A percentile compares a stretch with the other conserved stretches of the same genome.
Conservation (phyloP, 2,113 vertebrate species). For the Indicator maculatus region DNA sequence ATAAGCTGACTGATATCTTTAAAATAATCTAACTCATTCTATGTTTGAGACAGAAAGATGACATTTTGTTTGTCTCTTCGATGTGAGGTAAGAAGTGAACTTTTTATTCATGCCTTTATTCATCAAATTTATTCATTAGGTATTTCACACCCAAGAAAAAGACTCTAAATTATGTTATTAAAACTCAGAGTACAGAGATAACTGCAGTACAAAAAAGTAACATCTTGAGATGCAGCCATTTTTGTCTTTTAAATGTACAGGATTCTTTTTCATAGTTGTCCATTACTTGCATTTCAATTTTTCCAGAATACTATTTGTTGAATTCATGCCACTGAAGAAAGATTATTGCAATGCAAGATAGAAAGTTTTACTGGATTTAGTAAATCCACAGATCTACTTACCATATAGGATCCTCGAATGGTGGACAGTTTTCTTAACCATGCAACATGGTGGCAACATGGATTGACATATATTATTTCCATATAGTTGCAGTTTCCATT, state of each 20-base stretch:
- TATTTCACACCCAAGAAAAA: neutral
- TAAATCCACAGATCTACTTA: neutral
- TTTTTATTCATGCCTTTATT: neutral
- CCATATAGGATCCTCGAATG: neutral
- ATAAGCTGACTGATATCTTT: neutral
- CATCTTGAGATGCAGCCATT: rapidly evolving
- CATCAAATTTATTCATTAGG: neutral
- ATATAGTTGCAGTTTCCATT: neutral
- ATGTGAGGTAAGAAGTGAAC: neutral
- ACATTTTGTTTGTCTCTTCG: neutral
- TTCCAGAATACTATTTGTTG: neutral
- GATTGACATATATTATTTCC: neutral
- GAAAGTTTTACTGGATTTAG: neutral
- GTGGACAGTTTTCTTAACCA: neutral
- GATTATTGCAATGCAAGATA: neutral
- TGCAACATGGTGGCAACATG: no score
- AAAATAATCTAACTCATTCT: neutral
- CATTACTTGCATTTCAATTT: neutral
- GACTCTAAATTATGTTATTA: neutral
- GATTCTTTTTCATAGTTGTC: neutral
- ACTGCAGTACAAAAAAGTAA: neutral
- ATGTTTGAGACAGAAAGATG: neutral
- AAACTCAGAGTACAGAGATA: neutral
- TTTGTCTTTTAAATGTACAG: neutral
- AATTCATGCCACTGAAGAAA: neutral